These are phyloP conservation scores for Temnothorax nylanderi DNA, from an alignment of 1,140 invertebrate genomes.

Conservation along the genomic window DNA sequence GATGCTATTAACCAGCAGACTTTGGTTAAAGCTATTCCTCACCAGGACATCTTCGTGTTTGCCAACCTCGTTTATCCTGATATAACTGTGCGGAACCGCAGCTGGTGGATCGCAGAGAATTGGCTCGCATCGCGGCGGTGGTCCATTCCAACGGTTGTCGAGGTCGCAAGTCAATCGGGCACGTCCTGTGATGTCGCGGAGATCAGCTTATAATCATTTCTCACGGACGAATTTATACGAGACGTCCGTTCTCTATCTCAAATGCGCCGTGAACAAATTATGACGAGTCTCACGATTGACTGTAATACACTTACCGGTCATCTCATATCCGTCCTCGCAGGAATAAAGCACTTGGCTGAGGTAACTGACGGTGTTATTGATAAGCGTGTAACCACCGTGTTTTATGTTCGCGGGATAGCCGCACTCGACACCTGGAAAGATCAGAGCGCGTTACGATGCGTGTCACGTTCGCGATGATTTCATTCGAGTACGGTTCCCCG, in stretches of 20 bases:
- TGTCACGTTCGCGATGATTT: slow-evolving; percentile 24
- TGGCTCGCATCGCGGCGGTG: slow-evolving; percentile 94
- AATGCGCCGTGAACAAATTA: background rate
- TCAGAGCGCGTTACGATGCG: background rate
- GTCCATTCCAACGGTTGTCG: slow-evolving; percentile 97
- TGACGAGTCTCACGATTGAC: background rate
- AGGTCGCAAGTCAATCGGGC: slow-evolving; percentile 95
- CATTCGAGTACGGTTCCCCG: background rate
- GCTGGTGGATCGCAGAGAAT: slow-evolving; percentile 92
- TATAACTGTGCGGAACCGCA: slow-evolving; percentile 90
- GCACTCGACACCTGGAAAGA: slow-evolving; percentile 92
- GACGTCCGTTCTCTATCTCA: background rate
- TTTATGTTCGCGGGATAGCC: slow-evolving; percentile 94
- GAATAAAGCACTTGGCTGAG: slow-evolving; percentile 94
- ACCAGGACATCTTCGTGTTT: background rate
- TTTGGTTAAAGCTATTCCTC: slow-evolving; percentile 83
- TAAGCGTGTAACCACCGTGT: slow-evolving; percentile 92
- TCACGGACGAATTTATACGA: background rate
- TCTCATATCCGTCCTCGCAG: slow-evolving; percentile 94
- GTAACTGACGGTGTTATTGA: slow-evolving; percentile 94
- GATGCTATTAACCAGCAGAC: slow-evolving; percentile 89
- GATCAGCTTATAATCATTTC: slow-evolving; percentile 8
- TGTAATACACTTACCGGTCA: slow-evolving; percentile 87
- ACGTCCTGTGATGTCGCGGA: slow-evolving; percentile 85
- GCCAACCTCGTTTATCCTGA: slow-evolving; percentile 86